A percentile compares a stretch with the other conserved stretches of the same genome.
phyloP scores from a whole-genome alignment of 2,888 invertebrate genomes.

The Caenorhabditis sinica region DNA sequence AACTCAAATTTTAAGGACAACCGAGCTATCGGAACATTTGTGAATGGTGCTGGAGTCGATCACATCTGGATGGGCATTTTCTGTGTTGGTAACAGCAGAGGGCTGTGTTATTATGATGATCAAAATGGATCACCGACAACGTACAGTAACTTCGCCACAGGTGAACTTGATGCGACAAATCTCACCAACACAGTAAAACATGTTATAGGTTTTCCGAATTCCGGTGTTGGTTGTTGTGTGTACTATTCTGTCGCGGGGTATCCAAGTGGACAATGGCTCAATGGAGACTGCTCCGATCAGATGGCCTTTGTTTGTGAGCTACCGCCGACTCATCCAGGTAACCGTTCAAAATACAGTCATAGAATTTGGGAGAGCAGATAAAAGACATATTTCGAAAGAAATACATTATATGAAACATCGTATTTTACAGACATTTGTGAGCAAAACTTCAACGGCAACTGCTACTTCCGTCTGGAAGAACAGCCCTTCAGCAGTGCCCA shows the following conservation, averaged over 20 bases:
- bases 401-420: too few relatives aligned
- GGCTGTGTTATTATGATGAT: conserved; percentile 11
- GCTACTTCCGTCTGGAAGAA: conserved; percentile 1
- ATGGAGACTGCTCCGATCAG: not conserved
- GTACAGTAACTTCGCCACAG: not conserved
- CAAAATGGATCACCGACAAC: not conserved
- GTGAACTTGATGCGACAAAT: too few relatives aligned
- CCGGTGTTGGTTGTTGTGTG: conserved; percentile 9
- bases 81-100: not conserved
- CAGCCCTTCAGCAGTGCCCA: conserved; percentile 1
- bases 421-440: conserved; percentile 14
- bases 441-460: conserved; percentile 1
- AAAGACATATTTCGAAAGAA: not conserved
- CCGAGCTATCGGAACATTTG: not conserved
- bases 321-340: conserved; percentile 1
- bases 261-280: conserved; percentile 11
- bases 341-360: not conserved
- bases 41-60: not conserved
- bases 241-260: conserved; percentile 2
- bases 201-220: conserved; percentile 3
- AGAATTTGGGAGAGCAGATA: not conserved
- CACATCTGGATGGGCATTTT: not conserved
- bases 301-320: conserved; percentile 6
- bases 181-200: too few relatives aligned
- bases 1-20: conserved; percentile 18